phyloP scores from a whole-genome alignment of 2,888 invertebrate genomes.

The Neoitamus cyanurus region DNA sequence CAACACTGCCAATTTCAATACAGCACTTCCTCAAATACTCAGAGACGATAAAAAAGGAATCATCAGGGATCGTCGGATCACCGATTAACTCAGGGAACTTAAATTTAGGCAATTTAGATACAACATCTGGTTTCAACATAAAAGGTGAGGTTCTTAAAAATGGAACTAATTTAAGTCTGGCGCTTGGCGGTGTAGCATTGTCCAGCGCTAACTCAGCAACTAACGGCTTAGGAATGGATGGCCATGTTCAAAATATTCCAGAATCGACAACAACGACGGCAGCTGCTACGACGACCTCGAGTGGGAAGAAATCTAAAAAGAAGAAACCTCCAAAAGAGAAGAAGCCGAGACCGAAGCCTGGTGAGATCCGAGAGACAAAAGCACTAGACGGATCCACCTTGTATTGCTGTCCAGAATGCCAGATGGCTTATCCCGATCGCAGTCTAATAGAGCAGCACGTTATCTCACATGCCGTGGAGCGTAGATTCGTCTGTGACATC shows the following conservation, averaged over 20 bases:
- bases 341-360: slow-evolving; percentile 80
- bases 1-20: slow-evolving; percentile 67
- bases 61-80: slow-evolving; percentile 62
- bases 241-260: slow-evolving; percentile 50
- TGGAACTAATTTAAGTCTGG: slow-evolving; percentile 64
- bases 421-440: slow-evolving; percentile 90
- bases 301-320: slow-evolving; percentile 67
- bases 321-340: slow-evolving; percentile 75
- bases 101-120: slow-evolving; percentile 61
- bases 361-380: slow-evolving; percentile 69
- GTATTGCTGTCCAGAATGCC: slow-evolving; percentile 89
- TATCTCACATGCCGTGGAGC: slow-evolving; percentile 86
- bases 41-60: slow-evolving; percentile 67
- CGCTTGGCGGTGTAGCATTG: slow-evolving; percentile 63
- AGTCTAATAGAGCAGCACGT: slow-evolving; percentile 86
- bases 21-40: slow-evolving; percentile 68
- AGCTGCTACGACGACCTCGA: slow-evolving; percentile 60
- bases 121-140: slow-evolving; percentile 60
- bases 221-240: slow-evolving; percentile 47
- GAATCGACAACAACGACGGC: slow-evolving; percentile 63
- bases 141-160: slow-evolving; percentile 66
- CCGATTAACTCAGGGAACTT: slow-evolving; percentile 63
- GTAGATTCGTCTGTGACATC: slow-evolving; percentile 88
- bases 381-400: slow-evolving; percentile 84
- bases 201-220: slow-evolving; percentile 55